Conservation (phyloP, 1,140 invertebrate genomes). For the Drosophila equinoxialis region DNA sequence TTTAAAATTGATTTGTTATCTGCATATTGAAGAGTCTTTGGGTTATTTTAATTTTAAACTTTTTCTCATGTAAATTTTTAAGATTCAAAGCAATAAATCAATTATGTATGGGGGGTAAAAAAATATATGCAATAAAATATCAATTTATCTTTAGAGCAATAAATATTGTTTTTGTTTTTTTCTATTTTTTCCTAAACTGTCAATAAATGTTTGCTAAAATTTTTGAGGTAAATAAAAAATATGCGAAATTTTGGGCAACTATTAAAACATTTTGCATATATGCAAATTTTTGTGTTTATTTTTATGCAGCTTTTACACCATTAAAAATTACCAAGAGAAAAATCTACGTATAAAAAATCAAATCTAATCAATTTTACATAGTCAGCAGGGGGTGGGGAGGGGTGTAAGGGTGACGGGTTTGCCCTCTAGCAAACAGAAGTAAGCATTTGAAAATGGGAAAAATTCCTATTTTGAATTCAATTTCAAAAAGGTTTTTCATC, state of each 20-base stretch:
- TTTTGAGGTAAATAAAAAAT: neutral
- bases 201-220: constrained; percentile 27
- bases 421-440: constrained; percentile 18
- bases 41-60: neutral
- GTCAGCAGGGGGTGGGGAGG: neutral
- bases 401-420: too few species aligned
- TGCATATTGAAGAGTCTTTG: neutral
- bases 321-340: constrained; percentile 21
- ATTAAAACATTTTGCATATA: constrained; percentile 27
- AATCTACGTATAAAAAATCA: constrained; percentile 51
- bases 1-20: neutral
- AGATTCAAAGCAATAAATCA: neutral
- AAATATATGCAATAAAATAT: neutral
- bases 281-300: neutral
- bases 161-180: constrained; percentile 38
- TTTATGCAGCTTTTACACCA: constrained; percentile 32
- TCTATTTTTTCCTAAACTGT: constrained; percentile 30
- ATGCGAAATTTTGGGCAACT: constrained; percentile 24
- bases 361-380: constrained; percentile 63
- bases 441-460: constrained; percentile 66
- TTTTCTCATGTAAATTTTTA: constrained; percentile 5
- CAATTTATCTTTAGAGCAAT: neutral
- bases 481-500: constrained; percentile 71
- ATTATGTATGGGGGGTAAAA: neutral
- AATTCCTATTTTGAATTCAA: constrained; percentile 55